Evolutionary conservation across 2,113 vertebrate species (phyloP).

Genomic region (Cromileptes altivelis): DNA sequence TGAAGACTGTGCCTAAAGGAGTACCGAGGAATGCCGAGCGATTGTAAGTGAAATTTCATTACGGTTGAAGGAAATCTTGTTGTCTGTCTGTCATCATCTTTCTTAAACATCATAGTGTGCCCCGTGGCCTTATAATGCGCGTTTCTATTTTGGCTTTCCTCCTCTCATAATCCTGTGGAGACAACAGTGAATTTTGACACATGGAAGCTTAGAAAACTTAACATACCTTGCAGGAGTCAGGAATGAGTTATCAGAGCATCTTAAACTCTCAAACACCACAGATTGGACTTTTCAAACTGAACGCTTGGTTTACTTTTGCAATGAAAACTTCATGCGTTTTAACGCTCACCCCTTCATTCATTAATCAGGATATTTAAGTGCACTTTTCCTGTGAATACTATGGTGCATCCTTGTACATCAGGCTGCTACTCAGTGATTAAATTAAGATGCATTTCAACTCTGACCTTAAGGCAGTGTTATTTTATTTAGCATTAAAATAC

Average conservation of each 20-base stretch:
- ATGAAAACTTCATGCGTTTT: not conserved
- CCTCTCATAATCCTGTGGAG: not conserved
- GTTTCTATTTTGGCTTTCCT: not conserved
- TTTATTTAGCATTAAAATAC: not conserved
- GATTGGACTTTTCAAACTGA: not conserved
- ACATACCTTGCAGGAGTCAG: no score
- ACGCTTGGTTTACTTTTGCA: not conserved
- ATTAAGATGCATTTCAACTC: not conserved
- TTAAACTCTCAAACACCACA: not conserved
- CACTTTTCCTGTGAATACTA: not conserved
- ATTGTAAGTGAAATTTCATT: constrained; percentile 88
- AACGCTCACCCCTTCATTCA: not conserved
- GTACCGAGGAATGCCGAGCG: constrained; percentile 95
- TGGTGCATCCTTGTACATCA: not conserved
- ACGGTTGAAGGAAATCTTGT: not conserved
- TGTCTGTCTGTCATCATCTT: not conserved
- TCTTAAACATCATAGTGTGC: not conserved
- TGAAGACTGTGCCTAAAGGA: constrained; percentile 92
- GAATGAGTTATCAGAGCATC: not conserved
- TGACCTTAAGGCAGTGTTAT: not conserved
- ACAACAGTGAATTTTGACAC: not conserved
- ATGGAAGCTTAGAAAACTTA: not conserved
- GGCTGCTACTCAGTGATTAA: not conserved
- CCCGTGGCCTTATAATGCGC: not conserved
- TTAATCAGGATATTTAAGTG: not conserved